These are phyloP conservation scores for Borostomias antarcticus DNA, from an alignment of 2,797 vertebrate genomes.

Conservation along the genomic window DNA sequence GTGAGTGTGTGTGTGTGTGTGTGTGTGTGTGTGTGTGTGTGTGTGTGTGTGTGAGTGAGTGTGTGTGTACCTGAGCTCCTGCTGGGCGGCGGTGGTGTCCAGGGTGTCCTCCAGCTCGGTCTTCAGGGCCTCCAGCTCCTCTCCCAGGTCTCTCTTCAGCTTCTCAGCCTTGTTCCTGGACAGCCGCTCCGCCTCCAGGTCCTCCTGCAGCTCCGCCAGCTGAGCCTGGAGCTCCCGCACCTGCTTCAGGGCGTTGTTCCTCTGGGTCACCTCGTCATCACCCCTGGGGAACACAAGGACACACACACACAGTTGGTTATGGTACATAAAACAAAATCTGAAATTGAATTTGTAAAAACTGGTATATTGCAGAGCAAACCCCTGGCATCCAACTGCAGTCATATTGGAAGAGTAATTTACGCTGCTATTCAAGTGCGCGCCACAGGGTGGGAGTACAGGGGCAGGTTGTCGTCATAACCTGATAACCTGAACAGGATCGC, in stretches of 20 bases:
- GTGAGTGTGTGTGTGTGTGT: constrained; percentile 1
- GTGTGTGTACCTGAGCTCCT: constrained; percentile 76
- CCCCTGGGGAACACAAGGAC: constrained; percentile 66
- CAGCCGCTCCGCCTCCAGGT: constrained; percentile 85
- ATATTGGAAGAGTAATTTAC: not conserved
- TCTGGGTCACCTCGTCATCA: constrained; percentile 84
- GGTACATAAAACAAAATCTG: not conserved
- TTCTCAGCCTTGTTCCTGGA: constrained; percentile 89
- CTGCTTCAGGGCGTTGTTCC: constrained; percentile 84
- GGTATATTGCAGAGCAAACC: not conserved
- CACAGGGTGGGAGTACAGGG: not conserved
- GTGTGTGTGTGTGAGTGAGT: no score
- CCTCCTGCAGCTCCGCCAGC: constrained; percentile 86
- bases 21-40: not conserved
- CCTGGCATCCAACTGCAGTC: no score
- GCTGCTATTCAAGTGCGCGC: not conserved
- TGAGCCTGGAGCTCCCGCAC: constrained; percentile 87
- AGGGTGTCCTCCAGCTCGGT: constrained; percentile 88
- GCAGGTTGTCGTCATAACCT: not conserved
- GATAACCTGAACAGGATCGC: not conserved
- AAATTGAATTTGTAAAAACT: no score
- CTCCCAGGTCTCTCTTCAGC: constrained; percentile 86
- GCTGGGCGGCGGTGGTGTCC: constrained; percentile 89
- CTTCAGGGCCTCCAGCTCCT: constrained; percentile 87
- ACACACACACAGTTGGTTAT: not conserved